phyloP scores from a whole-genome alignment of 2,888 invertebrate species.

The Allolobophora icterica region DNA sequence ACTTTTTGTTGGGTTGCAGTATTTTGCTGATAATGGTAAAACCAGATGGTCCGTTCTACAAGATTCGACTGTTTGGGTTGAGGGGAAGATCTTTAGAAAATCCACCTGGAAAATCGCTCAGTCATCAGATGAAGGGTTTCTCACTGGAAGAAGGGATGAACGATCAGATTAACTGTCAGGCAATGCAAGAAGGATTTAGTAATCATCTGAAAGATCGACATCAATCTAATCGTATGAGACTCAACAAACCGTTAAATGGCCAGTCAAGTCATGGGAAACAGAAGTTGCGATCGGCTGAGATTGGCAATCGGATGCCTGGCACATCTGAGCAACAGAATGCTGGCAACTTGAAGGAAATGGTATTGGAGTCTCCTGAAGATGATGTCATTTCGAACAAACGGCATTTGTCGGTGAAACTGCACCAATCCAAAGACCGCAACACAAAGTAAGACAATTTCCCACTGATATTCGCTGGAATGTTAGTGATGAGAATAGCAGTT shows the following conservation, averaged over 20 bases:
- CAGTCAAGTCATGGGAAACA: neutral
- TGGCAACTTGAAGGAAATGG: neutral
- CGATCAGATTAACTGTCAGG: neutral
- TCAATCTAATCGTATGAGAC: neutral
- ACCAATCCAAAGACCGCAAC: neutral
- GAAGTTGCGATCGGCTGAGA: neutral
- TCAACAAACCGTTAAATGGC: neutral
- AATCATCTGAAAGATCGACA: neutral
- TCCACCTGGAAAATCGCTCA: neutral
- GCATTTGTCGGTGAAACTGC: neutral
- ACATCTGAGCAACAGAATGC: neutral
- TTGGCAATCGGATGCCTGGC: neutral
- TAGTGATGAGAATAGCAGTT: neutral
- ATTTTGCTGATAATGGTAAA: neutral
- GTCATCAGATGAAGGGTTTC: neutral
- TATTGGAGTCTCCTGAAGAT: neutral
- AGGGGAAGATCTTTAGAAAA: neutral
- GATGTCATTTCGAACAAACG: neutral
- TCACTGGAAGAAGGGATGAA: neutral
- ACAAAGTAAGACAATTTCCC: neutral
- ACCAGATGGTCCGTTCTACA: slow-evolving; percentile 22
- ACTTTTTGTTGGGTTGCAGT: neutral
- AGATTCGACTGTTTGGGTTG: neutral
- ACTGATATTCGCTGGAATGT: neutral
- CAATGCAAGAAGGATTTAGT: neutral